A percentile compares a stretch with the other conserved stretches of the same genome.
Evolutionary conservation across 2,888 invertebrate species (phyloP).

Genomic region (Nemotelus pantherinus): DNA sequence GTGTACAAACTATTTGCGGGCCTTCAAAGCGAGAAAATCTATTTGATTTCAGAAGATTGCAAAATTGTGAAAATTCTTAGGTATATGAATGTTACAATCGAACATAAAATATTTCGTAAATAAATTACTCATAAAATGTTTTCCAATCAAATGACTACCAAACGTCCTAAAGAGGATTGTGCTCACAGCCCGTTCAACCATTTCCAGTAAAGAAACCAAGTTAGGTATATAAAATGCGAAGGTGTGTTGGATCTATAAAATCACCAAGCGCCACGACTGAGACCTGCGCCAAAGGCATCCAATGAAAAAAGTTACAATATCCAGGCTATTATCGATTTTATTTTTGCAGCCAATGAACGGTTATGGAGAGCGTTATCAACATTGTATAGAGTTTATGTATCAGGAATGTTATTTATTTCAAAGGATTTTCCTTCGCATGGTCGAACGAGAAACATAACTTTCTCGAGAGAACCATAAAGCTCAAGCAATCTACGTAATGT

Average conservation of each 20-base stretch:
- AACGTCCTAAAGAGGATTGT: constrained; percentile 5
- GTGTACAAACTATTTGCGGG: no score
- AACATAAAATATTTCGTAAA: not conserved
- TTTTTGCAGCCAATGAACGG: constrained; percentile 50
- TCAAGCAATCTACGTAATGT: constrained; percentile 36
- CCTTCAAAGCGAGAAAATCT: no score
- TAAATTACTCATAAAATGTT: constrained; percentile 30
- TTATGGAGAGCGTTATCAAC: constrained; percentile 24
- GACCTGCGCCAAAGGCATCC: constrained; percentile 51
- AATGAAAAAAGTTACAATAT: constrained; percentile 49
- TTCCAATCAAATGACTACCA: constrained; percentile 1
- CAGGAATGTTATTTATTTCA: constrained; percentile 21
- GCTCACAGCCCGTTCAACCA: not conserved
- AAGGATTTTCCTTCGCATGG: constrained; percentile 24
- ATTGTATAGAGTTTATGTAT: constrained; percentile 33
- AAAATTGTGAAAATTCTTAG: no score
- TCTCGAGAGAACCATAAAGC: constrained; percentile 19
- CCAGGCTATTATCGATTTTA: constrained; percentile 53
- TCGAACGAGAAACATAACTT: not conserved
- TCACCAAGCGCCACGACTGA: not conserved
- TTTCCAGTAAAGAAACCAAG: not conserved
- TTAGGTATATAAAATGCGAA: constrained; percentile 21
- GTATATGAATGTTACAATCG: no score
- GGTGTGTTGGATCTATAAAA: constrained; percentile 35
- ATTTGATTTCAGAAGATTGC: no score